Evolutionary conservation across 2,888 invertebrate genomes (phyloP).

Genomic region (Lacanobia wlatinum): DNA sequence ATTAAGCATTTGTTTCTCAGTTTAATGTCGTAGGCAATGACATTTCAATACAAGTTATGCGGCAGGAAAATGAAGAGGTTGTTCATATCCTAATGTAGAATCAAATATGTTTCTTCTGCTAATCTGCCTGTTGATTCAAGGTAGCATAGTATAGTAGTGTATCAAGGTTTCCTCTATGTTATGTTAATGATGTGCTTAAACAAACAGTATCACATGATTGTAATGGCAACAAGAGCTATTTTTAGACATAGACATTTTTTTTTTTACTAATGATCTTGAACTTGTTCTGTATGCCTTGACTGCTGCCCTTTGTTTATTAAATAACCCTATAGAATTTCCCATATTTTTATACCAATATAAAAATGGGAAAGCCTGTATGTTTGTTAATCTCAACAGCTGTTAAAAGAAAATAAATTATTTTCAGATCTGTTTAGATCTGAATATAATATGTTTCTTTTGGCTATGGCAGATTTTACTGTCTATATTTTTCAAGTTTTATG

Average conservation of each 20-base stretch:
- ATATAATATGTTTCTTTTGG: no score
- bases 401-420: background rate
- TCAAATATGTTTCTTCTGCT: background rate
- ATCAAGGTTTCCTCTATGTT: slow-evolving; percentile 58
- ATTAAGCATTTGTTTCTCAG: slow-evolving; percentile 3
- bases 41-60: slow-evolving; percentile 27
- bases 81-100: background rate
- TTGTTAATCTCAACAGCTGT: background rate
- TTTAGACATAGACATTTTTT: background rate
- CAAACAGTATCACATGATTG: slow-evolving; percentile 52
- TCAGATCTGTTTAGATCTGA: no score
- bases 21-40: slow-evolving; percentile 29
- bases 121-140: slow-evolving; percentile 50
- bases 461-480: no score
- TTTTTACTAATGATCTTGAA: no score
- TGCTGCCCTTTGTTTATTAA: background rate
- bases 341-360: background rate
- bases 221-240: slow-evolving; percentile 27
- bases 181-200: slow-evolving; percentile 50
- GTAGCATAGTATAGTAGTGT: slow-evolving; percentile 42
- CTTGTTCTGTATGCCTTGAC: background rate
- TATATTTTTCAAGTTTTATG: background rate
- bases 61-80: slow-evolving; percentile 28
- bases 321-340: background rate
- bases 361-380: background rate